Base-by-base conservation (phyloP, 1,140 invertebrate species). In the Camponotus pennsylvanicus region DNA sequence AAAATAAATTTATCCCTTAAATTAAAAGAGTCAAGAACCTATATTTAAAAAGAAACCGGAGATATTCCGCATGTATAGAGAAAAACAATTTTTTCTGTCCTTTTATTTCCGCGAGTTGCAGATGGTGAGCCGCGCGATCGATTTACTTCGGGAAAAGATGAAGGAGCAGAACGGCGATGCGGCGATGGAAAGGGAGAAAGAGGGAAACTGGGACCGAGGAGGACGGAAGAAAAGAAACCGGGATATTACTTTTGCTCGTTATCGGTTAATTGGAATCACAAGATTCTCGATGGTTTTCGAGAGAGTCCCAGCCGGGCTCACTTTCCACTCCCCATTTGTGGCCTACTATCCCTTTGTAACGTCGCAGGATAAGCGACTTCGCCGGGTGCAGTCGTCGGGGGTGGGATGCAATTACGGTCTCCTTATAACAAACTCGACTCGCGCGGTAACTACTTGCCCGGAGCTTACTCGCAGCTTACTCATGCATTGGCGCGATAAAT, bases 251-350 rank as follows among this genome's bases (percentile, higher is more conserved):
- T 89, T 82, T 90, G 87, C 89, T 91, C 90, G 89, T 91, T 91
- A 91, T 90, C 87, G 87, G 90, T 91, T 90, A 91, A 90, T 90
- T 91, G 89, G 89, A 89, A 91, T 90, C 89, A 83, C 89, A 87
- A 91, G 90, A 89, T 90, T 90, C 84, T 82, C 89, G 83, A 90
- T 90, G 77, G 88, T 88, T 90, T 82, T 82, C 63, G 73, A 90
- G 80, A 88, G 55, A 61, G 9, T 59, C 15, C 21, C 57, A 34
- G 13, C 18, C 32, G 13, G 27, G 27, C 2, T 15, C 21, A 40
- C 76, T 34, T 57, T 52, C 6, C 55, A 52, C 15, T 52, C 13
- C 57, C 45, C 27, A 21, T 76, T 55, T 5, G n/a, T 49, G 57
- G 55, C 70, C 67, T 34, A 63, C 67, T 45, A 55, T 64, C 71